Percentiles rank a stretch among this genome's conserved stretches.
phyloP scores from a whole-genome alignment of 2,797 vertebrate genomes.

The Ispidina picta region DNA sequence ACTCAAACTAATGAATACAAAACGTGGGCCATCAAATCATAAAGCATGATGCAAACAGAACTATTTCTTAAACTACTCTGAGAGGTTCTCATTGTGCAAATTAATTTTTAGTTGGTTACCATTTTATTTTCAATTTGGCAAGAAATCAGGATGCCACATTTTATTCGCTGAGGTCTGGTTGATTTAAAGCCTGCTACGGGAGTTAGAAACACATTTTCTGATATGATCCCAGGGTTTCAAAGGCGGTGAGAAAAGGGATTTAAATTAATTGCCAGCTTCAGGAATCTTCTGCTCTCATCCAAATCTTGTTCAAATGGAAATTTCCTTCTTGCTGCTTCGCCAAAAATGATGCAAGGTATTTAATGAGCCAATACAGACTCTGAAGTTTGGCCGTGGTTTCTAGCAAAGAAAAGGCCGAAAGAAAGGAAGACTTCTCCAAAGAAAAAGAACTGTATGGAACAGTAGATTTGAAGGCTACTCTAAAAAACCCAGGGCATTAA shows the following conservation, averaged over 20 bases:
- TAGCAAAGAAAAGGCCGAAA: background rate
- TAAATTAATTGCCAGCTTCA: slow-evolving; percentile 59
- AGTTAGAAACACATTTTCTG: slow-evolving; percentile 42
- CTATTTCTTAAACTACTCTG: background rate
- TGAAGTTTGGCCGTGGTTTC: background rate
- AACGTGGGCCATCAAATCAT: background rate
- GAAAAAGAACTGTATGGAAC: background rate
- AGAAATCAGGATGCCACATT: slow-evolving; percentile 32
- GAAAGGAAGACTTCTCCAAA: background rate
- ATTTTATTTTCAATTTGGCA: slow-evolving; percentile 52
- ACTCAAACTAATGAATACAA: slow-evolving; percentile 39
- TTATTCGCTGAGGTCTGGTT: slow-evolving; percentile 9
- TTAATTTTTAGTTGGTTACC: slow-evolving; percentile 20
- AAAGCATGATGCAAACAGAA: slow-evolving; percentile 9
- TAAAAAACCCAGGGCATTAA: background rate
- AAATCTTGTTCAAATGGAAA: slow-evolving; percentile 37
- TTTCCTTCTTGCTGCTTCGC: slow-evolving; percentile 41
- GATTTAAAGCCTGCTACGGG: slow-evolving; percentile 48
- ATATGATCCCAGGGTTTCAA: slow-evolving; percentile 30
- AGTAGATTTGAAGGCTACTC: background rate
- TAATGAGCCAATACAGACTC: slow-evolving; percentile 9
- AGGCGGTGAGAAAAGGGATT: slow-evolving; percentile 39
- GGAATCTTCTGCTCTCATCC: slow-evolving; percentile 24
- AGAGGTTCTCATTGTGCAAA: slow-evolving; percentile 1
- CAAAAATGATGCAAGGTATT: slow-evolving; percentile 56